Percentiles rank a stretch among this genome's conserved stretches.
Conservation (phyloP, 2,797 vertebrate species). For the Acridotheres tristis region DNA sequence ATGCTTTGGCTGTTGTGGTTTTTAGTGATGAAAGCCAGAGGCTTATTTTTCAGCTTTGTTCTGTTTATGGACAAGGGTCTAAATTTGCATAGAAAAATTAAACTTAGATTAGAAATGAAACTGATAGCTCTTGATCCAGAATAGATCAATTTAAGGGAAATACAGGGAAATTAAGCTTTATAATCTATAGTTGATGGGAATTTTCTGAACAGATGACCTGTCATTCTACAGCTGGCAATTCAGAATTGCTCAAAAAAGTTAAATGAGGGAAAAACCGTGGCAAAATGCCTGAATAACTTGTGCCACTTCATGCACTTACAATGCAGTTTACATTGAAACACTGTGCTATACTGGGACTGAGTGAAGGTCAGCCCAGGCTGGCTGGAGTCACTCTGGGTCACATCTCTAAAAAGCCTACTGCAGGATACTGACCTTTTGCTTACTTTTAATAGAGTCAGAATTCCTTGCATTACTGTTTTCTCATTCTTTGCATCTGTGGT, state of each 20-base stretch:
- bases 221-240: not conserved
- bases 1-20: not conserved
- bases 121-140: not conserved
- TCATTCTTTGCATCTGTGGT: not conserved
- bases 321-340: not conserved
- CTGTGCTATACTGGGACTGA: constrained; percentile 29
- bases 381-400: constrained; percentile 41
- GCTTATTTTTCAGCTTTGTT: not conserved
- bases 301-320: not conserved
- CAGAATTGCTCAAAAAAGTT: not conserved
- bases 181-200: not conserved
- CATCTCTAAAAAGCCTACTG: constrained; percentile 22
- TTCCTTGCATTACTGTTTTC: constrained; percentile 9
- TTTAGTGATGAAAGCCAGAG: not conserved
- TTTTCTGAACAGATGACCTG: not conserved
- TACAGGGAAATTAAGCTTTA: not conserved
- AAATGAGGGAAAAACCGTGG: not conserved
- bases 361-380: constrained; percentile 6
- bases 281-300: not conserved
- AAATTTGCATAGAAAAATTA: not conserved
- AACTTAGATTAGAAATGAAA: not conserved
- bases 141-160: not conserved
- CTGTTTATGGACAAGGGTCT: not conserved
- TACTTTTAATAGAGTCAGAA: constrained; percentile 35
- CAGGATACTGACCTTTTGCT: constrained; percentile 16